A percentile compares a stretch with the other conserved stretches of the same genome.
Evolutionary conservation across 2,113 vertebrate species (phyloP).

Genomic region (Stegostoma tigrinum): DNA sequence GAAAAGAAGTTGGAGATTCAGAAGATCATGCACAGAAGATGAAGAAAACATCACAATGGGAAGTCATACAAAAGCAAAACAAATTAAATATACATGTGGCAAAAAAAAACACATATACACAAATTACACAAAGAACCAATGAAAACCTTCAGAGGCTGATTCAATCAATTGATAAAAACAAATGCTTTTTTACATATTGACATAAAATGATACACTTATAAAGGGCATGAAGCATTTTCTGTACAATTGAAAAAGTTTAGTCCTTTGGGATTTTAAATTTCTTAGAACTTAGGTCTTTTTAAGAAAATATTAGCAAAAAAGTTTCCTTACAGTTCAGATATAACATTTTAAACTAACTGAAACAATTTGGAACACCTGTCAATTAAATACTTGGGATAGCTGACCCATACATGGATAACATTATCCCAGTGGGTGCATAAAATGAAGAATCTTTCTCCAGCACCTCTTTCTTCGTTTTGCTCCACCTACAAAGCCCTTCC

Average conservation of each 20-base stretch:
- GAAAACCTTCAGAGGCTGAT: constrained; percentile 30
- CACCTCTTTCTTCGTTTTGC: not conserved
- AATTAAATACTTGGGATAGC: not conserved
- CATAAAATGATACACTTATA: not conserved
- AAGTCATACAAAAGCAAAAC: constrained; percentile 31
- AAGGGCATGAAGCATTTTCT: not conserved
- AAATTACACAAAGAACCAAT: constrained; percentile 22
- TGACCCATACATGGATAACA: not conserved
- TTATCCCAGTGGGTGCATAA: not conserved
- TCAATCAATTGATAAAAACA: not conserved
- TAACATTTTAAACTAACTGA: not conserved
- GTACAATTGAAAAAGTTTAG: not conserved
- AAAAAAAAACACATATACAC: constrained; percentile 33
- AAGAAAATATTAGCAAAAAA: not conserved
- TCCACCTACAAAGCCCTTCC: not conserved
- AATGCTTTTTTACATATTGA: not conserved
- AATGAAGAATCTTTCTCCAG: not conserved
- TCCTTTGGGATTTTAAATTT: not conserved
- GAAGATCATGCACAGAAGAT: constrained; percentile 52
- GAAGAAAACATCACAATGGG: constrained; percentile 39
- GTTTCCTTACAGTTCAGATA: not conserved
- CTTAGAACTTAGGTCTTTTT: not conserved
- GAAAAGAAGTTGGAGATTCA: constrained; percentile 55
- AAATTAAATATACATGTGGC: constrained; percentile 19
- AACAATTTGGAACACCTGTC: not conserved